Evolutionary conservation across 2,113 vertebrate species (phyloP), one percentile per base, ranked within the genome.

Genomic region (Gadus macrocephalus): DNA sequence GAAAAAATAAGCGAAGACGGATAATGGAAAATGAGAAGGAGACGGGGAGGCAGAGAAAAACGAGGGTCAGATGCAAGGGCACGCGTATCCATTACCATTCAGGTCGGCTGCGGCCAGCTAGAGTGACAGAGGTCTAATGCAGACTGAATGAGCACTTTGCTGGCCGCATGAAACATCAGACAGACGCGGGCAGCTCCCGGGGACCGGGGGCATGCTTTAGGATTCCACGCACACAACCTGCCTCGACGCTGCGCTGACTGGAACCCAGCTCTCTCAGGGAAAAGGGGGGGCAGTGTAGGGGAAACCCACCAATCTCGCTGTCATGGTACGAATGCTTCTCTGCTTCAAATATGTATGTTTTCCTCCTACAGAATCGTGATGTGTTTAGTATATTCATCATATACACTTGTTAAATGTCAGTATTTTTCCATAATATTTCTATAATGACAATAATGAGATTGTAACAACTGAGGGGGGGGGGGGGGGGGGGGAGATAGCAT

Each of bases 31-130:
- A 81, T 66, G 63, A 58, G 81, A 85, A 74, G 0, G 72, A 80
- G 62, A 70, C 8, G 25, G 69, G 66, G 71, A 82, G 78, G 73
- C 73, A 77, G 62, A 70, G 80, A 77, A 76, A 85, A 87, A 88
- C 86, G 75, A 86, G 86, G 87, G 85, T 86, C 84, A 81, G 79
- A 55, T 55, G 55, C 38, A 68, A 74, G 89, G 85, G 81, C 86
- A 83, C 78, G 77, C 70, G 7, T 84, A 80, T 80, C 85, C 77
- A 87, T 89, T 90, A 87, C 84, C 74, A 80, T 71, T 74, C 66
- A 79, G 85, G 83, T 81, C 75, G 67, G 74, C 64, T 12, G 73
- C 75, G 72, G 68, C 68, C 67, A 64, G 53, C 67, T 17, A 72
- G 68, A 83, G 72, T 62, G 78, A 80, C 82, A 73, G 68, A 78